Evolutionary conservation across 2,888 invertebrate genomes (phyloP).

Genomic region (Trichacis sp.): DNA sequence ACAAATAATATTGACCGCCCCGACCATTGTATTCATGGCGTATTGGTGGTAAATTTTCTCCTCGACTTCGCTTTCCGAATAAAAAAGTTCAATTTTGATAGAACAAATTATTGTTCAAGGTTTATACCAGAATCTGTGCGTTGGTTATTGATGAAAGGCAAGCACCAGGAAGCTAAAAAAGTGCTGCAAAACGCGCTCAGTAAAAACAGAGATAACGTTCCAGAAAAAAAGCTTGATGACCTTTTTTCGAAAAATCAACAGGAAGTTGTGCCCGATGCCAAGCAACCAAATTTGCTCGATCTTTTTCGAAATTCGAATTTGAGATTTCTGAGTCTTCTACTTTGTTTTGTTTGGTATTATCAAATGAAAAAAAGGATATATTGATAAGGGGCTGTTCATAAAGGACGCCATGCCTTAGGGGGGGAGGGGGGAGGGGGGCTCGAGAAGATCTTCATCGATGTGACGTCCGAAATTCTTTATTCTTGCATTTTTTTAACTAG

Average conservation of each 20-base stretch:
- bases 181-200: slow-evolving; percentile 75
- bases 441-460: no score
- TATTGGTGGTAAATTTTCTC: slow-evolving; percentile 79
- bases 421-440: no score
- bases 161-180: slow-evolving; percentile 74
- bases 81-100: not conserved
- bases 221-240: slow-evolving; percentile 71
- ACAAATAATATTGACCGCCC: slow-evolving; percentile 78
- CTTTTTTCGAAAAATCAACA: slow-evolving; percentile 70
- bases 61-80: no score
- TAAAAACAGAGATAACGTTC: slow-evolving; percentile 75
- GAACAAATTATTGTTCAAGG: slow-evolving; percentile 55
- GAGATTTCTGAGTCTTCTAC: slow-evolving; percentile 74
- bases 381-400: no score
- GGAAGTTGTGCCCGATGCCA: slow-evolving; percentile 59
- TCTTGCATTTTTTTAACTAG: no score
- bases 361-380: no score
- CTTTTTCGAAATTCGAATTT: slow-evolving; percentile 76
- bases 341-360: slow-evolving; percentile 80
- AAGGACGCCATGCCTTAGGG: no score
- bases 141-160: slow-evolving; percentile 78
- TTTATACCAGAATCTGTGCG: slow-evolving; percentile 82
- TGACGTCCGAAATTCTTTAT: no score
- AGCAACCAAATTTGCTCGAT: slow-evolving; percentile 72
- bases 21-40: slow-evolving; percentile 76